Base-by-base conservation (phyloP, 2,888 invertebrate genomes). In the Lepidochrysops patricia region DNA sequence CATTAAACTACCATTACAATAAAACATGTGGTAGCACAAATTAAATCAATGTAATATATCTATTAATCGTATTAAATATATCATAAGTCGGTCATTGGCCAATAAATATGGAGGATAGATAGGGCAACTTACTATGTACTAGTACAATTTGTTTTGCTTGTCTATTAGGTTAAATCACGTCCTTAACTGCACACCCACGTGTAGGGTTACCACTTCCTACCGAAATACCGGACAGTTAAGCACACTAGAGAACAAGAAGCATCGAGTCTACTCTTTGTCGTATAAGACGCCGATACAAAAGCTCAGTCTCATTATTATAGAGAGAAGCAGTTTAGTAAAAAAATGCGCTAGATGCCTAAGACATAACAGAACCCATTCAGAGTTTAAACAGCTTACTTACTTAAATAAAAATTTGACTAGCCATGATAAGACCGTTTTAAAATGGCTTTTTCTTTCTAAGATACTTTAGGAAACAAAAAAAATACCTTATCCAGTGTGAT, bases 161-260 rank as follows among this genome's bases (percentile, higher is more conserved):
- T 59, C 59, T 52, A 59, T 59, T 59, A 59, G 26, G 34, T 34
- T 37, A 52, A 59, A 59, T 59, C 59, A 59, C 35, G 52, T 59
- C 59, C 52, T 52, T 15, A 29, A 54, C 54, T 54, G 29, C 54
- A 54, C 54, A 34, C 59, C 59, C 59, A 59, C 59, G 52, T 9
- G 19, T 19, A 43, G 43, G 43, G 23, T 19, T 43, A 3, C 19
- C 43, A 43, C 43, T 23, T 43, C 19, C 19, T 9, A 9, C 4
- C 7, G 19, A 43, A 43, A 43, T 2, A 19, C 19, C 1, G 9
- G 35, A 35, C 13, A 35, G n/a, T n/a, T n/a, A n/a, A n/a, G n/a
- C n/a, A n/a, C n/a, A n/a, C n/a, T n/a, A n/a, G n/a, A n/a, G n/a
- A n/a, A n/a, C n/a, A n/a, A n/a, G n/a, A n/a, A n/a, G n/a, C n/a